Base-by-base conservation (phyloP, 2,113 vertebrate genomes). In the Collichthys lucidus region DNA sequence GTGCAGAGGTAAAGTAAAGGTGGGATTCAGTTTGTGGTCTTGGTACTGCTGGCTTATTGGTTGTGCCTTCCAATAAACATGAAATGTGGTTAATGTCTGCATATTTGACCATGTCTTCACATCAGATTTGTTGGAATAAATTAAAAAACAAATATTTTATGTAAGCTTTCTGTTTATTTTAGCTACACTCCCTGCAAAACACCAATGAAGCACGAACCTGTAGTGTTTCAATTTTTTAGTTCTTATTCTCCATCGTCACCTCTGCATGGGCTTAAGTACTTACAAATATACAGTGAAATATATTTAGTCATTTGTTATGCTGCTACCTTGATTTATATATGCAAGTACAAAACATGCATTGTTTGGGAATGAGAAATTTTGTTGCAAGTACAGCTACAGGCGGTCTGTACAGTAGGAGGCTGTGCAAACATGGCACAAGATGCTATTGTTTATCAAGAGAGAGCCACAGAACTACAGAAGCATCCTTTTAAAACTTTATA, bases 401-500 rank as follows among this genome's bases (percentile, higher is more conserved):
- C 35, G 35, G 35, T 40, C 35, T 40, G 26, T 42, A 59, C 35
- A 8, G 26, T 42, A 59, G 52, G 40, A 59, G 61, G 29, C n/a
- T 60, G 31, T 67, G 31, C 35, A 59, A 59, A 59, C 29, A 42
- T 49, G 63, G 40, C 44, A 40, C 4, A 50, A 22, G 67, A 49
- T 35, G n/a, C 22, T 57, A 52, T 35, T 74, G 24, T 74, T 52
- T 61, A 22, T 69, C 0, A 11, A 78, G 44, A 77, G 20, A 17
- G 5, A 47, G 56, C 71, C 20, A 42, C 8, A 19, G 35, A 56
- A 29, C 16, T 42, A 63, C 46, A 79, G 40, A 49, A 26, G 29
- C 42, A 70, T 72, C 46, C 31, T 50, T 61, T 70, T 49, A 11
- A 74, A 74, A 56, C 20, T 61, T 11, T 44, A 74, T 16, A 22